Base-by-base conservation (phyloP, 2,888 invertebrate genomes). In the Pyrgus malvae region DNA sequence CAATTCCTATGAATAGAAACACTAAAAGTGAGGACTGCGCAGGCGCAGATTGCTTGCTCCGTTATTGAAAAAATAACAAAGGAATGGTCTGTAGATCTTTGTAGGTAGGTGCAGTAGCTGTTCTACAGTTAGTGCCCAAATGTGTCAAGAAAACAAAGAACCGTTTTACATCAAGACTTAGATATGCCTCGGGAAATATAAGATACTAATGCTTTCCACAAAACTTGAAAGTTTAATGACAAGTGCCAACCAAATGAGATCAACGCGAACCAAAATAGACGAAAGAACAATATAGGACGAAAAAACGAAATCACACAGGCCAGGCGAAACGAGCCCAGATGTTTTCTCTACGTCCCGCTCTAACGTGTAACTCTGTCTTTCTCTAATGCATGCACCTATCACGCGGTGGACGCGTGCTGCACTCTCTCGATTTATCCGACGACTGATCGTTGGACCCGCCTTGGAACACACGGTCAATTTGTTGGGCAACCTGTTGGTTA, bases 291-390 rank as follows among this genome's bases (percentile, higher is more conserved):
- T 27, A 17, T 40, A 40, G 21, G 7, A 42, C 50, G 33, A 50
- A 57, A 46, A 46, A 46, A 35, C 16, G 25, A 51, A 48, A 51
- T 55, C 16, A 51, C 64, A 60, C 57, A 55, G 57, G 59, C 50
- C 58, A 60, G 59, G 58, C 64, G 60, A 63, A 60, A 56, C 62
- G 61, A 66, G 60, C 66, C 69, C 71, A 73, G 70, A 73, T 79
- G 78, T 79, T 79, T 79, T 79, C 78, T 64, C 56, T 66, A 56
- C 65, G 41, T 75, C 76, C 55, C 70, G 12, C 40, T 76, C 67
- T 61, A 56, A 60, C 70, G n/a, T 48, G 54, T 61, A 35, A 33
- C 23, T 6, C 40, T 41, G 54, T 76, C 71, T 64, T 69, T 55
- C 42, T 71, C 64, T 35, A 56, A 40, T 59, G 38, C 69, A 68